Evolutionary conservation across 2,888 invertebrate species (phyloP), one percentile per base, ranked within the genome.

Genomic region (Epicampocera succincta): DNA sequence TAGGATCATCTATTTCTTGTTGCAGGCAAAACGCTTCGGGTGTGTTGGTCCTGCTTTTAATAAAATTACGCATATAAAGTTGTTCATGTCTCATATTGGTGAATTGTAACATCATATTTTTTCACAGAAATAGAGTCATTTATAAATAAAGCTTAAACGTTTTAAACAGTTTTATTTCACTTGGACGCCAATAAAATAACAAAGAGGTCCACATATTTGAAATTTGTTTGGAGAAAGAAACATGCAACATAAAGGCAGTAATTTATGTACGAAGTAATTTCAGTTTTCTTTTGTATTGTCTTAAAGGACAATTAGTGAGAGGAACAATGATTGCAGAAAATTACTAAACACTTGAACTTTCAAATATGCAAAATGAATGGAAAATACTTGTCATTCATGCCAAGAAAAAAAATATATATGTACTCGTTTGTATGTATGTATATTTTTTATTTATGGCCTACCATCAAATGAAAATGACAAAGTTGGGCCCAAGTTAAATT

Each of bases 231-330:
- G 5, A 25, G 25, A 25, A 25, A 25, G 25, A 25, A 25, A 25
- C 2, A 25, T 25, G 2, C 25, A 25, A 25, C 25, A 25, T 25
- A 5, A 25, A 25, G 25, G 5, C 3, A 25, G 5, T 25, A 25
- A 25, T 25, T 25, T 25, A 25, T 25, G 25, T 3, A 3, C 5
- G 25, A 3, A 19, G 11, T 11, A 21, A 69, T 38, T 58, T 8
- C n/a, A 46, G 2, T 25, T 56, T 48, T 58, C 38, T 44, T 56
- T n/a, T 17, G 38, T 66, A 60, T 42, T 50, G 50, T 60, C 15
- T 25, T 38, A 25, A 69, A 69, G 54, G 12, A n/a, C 25, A 69
- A 42, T 60, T 52, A 76, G 52, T 52, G n/a, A n/a, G n/a, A n/a
- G n/a, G 19, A 75, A 52, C 25, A 2, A 52, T 4, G 19, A n/a